Evolutionary conservation across 2,113 vertebrate genomes (phyloP), one percentile per base, ranked within the genome.

Genomic region (Conger conger): DNA sequence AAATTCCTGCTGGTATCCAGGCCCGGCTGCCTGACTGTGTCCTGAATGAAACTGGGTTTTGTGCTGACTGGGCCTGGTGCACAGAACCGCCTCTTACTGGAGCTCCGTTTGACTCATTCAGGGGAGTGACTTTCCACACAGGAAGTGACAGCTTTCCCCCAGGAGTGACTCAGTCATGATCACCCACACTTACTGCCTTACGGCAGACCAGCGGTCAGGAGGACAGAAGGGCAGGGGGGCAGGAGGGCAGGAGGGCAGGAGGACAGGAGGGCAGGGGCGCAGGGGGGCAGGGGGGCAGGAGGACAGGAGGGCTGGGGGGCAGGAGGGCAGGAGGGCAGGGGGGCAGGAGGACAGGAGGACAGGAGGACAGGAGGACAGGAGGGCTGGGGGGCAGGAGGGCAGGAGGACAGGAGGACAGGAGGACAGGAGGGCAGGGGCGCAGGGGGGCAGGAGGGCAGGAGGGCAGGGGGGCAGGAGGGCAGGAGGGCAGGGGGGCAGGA

Each of bases 61-160:
- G 3, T 63, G 57, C 18, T 63, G 57, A 27, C 6, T 11, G 13
- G 27, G 68, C 11, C 68, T 33, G n/a, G 27, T n/a, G 1, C n/a
- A 11, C 68, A 73, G 11, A 33, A 33, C 1, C 9, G 68, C 68
- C 11, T 73, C 13, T 73, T 17, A 30, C n/a, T n/a, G n/a, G 68
- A 33, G n/a, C 27, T 27, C 9, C n/a, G 68, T 13, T 73, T 94
- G 91, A 89, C 50, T 89, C 84, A 87, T 91, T 76, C 38, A 82
- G 73, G 87, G 88, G 89, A 89, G 87, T 83, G 86, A 84, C 68
- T 86, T 42, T 63, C 86, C 85, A 87, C 33, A 89, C 89, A 94
- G 94, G 92, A 94, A 94, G 92, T 92, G 92, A 91, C 91, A 90
- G 87, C 90, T 92, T 93, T 92, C 90, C 90, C 63, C 84, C 35